Evolutionary conservation across 2,797 vertebrate species (phyloP).

Genomic region (Halcyon chelicuti): DNA sequence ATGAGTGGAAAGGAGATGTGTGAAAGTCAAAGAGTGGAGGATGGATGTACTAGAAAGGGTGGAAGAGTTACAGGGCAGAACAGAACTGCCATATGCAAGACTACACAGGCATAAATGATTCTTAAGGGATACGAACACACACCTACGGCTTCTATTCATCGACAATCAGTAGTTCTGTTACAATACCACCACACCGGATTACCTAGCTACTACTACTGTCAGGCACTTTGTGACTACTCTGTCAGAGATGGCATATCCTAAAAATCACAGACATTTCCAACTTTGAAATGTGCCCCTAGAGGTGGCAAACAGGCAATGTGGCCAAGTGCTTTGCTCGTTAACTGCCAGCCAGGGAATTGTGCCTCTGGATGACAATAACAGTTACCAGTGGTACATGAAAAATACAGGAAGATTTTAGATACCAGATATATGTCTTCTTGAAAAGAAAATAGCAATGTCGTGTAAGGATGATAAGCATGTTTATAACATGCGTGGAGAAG

Average conservation of each 20-base stretch:
- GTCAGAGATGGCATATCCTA: neutral
- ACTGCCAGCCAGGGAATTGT: neutral
- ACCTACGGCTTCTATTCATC: neutral
- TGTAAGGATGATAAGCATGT: neutral
- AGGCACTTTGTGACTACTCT: neutral
- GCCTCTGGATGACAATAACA: neutral
- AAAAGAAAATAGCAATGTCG: neutral
- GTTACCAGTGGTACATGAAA: neutral
- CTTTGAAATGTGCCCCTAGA: neutral
- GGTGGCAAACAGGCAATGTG: neutral
- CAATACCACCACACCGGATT: neutral
- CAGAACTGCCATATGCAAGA: accelerated
- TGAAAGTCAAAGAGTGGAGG: neutral
- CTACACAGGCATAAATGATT: accelerated
- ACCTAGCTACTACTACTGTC: neutral
- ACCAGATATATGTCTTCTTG: neutral
- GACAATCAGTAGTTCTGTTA: neutral
- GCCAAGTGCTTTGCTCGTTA: neutral
- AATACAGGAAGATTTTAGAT: neutral
- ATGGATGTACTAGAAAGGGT: neutral
- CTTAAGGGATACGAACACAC: neutral
- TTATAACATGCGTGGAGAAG: neutral
- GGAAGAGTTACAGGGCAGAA: neutral
- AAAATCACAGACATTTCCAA: neutral
- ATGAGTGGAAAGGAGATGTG: neutral